Base-by-base conservation (phyloP, 2,888 invertebrate genomes). In the Gnatocerus cornutus region DNA sequence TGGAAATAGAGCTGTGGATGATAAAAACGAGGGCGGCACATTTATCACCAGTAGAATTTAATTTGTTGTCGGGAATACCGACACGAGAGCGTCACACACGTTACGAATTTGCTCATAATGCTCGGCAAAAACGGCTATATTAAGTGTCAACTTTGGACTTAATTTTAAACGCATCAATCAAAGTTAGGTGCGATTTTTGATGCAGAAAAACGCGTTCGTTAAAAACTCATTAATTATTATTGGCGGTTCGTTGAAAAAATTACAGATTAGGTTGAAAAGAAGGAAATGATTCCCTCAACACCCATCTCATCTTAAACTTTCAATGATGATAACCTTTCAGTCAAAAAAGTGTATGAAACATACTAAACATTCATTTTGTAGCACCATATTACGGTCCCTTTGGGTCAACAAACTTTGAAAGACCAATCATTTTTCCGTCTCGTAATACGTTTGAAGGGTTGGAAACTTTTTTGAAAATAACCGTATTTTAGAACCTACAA, bases 111-210 rank as follows among this genome's bases (percentile, higher is more conserved):
- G 9, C 8, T 10, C 48, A 37, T 41, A n/a, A 21, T 33, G 50
- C 9, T 9, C 8, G 37, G 27, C 50, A 39, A 62, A 62, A 63
- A 50, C 50, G 30, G 45, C 30, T 64, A 41, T 53, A 64, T 52
- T 55, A 64, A 45, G 53, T 21, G 52, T 50, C 43, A 52, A 37
- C 55, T 21, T 7, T 10, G 29, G 39, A 68, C 61, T 68, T 68
- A 53, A 68, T 68, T 68, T 68, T 52, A 68, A 68, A 53, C 52
- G 41, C 68, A 68, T 68, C 68, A 68, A 68, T 68, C 68, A 68
- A 53, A 61, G 29, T 39, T 43, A 9, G 21, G 29, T 61, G 27
- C 12, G 2, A 45, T 53, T 53, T 64, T 48, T 46, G 13, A 43
- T n/a, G 45, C 21, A 27, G 27, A 33, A 53, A 53, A 46, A 59